phyloP scores from a whole-genome alignment of 2,888 invertebrate genomes.

The Miltochrista miniata region DNA sequence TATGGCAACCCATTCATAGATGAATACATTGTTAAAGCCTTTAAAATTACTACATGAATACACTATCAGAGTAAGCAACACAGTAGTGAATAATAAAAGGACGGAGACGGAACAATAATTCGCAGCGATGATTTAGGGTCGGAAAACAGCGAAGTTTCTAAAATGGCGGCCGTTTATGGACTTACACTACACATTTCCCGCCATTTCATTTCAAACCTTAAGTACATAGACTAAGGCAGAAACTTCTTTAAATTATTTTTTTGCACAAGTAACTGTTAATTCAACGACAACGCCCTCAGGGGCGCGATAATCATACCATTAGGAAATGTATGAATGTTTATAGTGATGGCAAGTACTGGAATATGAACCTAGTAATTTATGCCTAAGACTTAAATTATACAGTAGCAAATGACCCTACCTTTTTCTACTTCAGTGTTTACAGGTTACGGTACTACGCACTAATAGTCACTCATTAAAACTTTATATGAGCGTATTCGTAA shows the following conservation, averaged over 20 bases:
- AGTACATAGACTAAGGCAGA: conserved; percentile 26
- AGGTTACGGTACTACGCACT: conserved; percentile 2
- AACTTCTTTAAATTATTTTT: conserved; percentile 23
- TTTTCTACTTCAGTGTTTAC: conserved; percentile 12
- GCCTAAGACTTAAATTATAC: conserved; percentile 20
- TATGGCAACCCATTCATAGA: conserved; percentile 11
- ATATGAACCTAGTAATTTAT: conserved; percentile 22
- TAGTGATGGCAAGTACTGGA: conserved; percentile 22
- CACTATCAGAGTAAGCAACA: conserved; percentile 43
- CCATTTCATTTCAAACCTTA: conserved; percentile 30
- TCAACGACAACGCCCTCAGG: conserved; percentile 44
- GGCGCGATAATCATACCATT: conserved; percentile 44
- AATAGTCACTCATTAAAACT: not conserved
- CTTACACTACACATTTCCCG: conserved; percentile 18
- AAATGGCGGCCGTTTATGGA: conserved; percentile 46
- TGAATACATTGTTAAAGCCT: conserved; percentile 22
- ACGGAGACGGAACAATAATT: conserved; percentile 48
- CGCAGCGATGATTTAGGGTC: conserved; percentile 53
- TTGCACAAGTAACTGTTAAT: conserved; percentile 40
- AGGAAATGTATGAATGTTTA: conserved; percentile 38
- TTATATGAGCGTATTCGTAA: not conserved
- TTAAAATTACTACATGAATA: conserved; percentile 35
- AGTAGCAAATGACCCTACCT: conserved; percentile 5
- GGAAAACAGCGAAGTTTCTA: conserved; percentile 48
- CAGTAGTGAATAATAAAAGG: conserved; percentile 51